A percentile compares a stretch with the other conserved stretches of the same genome.
These are phyloP conservation scores for Ennomos fuscantarius DNA, from an alignment of 2,888 invertebrate genomes.

Conservation along the genomic window DNA sequence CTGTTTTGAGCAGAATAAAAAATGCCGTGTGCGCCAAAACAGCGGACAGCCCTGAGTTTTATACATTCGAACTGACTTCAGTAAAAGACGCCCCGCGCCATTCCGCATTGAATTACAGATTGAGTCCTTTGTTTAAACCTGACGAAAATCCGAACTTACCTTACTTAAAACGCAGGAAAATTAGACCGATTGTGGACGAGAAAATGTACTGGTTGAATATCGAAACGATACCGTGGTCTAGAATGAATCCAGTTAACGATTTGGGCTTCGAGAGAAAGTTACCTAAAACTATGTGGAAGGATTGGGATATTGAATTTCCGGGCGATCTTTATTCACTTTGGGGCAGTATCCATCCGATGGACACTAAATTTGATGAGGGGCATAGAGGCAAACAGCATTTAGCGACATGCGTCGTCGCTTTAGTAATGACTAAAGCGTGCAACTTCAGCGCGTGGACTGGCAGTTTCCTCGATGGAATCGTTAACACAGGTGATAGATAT, in stretches of 20 bases:
- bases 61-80: constrained; percentile 84
- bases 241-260: constrained; percentile 67
- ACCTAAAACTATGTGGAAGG: constrained; percentile 83
- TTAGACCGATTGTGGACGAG: constrained; percentile 70
- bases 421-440: constrained; percentile 86
- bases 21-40: constrained; percentile 48
- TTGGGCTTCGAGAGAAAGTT: constrained; percentile 65
- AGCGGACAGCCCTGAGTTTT: constrained; percentile 73
- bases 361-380: constrained; percentile 79
- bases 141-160: constrained; percentile 71
- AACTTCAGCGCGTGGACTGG: constrained; percentile 87
- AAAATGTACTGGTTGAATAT: constrained; percentile 80
- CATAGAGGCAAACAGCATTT: constrained; percentile 87
- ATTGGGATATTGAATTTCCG: constrained; percentile 89
- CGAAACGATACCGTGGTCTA: constrained; percentile 73
- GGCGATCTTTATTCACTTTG: constrained; percentile 88
- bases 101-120: constrained; percentile 69
- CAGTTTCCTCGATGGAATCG: constrained; percentile 86
- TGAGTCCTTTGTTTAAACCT: constrained; percentile 74
- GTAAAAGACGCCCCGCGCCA: constrained; percentile 81
- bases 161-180: constrained; percentile 60
- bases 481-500: constrained; percentile 85
- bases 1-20: constrained; percentile 61
- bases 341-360: constrained; percentile 87
- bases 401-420: constrained; percentile 85